A percentile compares a stretch with the other conserved stretches of the same genome.
phyloP scores from a whole-genome alignment of 2,797 vertebrate species.

The Trachurus trachurus region DNA sequence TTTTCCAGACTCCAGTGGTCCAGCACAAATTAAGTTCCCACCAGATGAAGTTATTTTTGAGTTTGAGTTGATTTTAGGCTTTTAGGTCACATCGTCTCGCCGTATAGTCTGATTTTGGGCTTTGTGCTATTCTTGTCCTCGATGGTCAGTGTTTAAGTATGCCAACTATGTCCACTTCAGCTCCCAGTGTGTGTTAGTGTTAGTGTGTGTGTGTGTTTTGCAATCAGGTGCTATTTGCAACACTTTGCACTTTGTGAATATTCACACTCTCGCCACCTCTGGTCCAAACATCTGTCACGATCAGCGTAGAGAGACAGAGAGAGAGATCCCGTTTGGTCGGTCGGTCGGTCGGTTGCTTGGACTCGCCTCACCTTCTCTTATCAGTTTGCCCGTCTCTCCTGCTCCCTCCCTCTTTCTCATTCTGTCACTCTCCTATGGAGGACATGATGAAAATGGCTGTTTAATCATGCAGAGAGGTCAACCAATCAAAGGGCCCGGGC shows the following conservation, averaged over 20 bases:
- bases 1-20: too few species aligned
- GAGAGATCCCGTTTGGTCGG: constrained; percentile 36
- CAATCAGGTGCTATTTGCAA: constrained; percentile 32
- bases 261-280: constrained; percentile 19
- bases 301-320: constrained; percentile 29
- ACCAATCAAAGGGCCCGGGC: constrained; percentile 79
- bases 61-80: not conserved
- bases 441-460: constrained; percentile 84
- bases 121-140: not conserved
- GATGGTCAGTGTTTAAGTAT: not conserved
- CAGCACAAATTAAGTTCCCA: too few species aligned
- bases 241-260: constrained; percentile 22
- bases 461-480: constrained; percentile 86
- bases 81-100: not conserved
- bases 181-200: not conserved
- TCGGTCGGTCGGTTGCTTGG: constrained; percentile 6
- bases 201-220: not conserved
- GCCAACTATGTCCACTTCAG: not conserved
- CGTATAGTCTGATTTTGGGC: not conserved
- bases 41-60: too few species aligned
- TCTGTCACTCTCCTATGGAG: constrained; percentile 69
- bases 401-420: constrained; percentile 41
- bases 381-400: constrained; percentile 43
- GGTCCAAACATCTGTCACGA: constrained; percentile 56
- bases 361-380: constrained; percentile 45